Evolutionary conservation across 2,797 vertebrate genomes (phyloP).

Genomic region (Haliaeetus albicilla): DNA sequence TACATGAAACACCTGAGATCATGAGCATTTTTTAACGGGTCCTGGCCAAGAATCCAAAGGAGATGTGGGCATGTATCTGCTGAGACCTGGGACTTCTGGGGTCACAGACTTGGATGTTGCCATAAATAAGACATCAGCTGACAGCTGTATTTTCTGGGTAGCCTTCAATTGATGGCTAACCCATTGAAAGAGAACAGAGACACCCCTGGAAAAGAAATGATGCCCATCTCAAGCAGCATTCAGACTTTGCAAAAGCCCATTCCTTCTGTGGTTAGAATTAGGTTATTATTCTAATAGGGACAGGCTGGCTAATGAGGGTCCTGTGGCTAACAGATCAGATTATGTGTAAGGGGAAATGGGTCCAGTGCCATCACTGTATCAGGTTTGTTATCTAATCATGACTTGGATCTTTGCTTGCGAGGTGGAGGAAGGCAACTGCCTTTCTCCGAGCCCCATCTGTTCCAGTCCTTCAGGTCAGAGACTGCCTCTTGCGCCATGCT

Average conservation of each 20-base stretch:
- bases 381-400: background rate
- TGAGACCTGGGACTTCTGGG: background rate
- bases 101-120: background rate
- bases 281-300: background rate
- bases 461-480: background rate
- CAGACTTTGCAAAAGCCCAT: background rate
- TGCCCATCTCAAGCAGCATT: background rate
- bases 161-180: background rate
- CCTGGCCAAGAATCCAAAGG: background rate
- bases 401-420: background rate
- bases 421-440: background rate
- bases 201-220: background rate
- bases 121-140: background rate
- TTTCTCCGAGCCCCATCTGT: background rate
- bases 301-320: background rate
- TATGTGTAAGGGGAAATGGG: background rate
- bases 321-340: background rate
- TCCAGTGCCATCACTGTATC: background rate
- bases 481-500: background rate
- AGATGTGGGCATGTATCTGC: background rate
- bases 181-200: background rate
- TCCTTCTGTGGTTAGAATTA: background rate
- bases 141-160: background rate
- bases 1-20: background rate
- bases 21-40: background rate